Conservation (phyloP, 2,113 vertebrate genomes). For the Ciconia maguari region DNA sequence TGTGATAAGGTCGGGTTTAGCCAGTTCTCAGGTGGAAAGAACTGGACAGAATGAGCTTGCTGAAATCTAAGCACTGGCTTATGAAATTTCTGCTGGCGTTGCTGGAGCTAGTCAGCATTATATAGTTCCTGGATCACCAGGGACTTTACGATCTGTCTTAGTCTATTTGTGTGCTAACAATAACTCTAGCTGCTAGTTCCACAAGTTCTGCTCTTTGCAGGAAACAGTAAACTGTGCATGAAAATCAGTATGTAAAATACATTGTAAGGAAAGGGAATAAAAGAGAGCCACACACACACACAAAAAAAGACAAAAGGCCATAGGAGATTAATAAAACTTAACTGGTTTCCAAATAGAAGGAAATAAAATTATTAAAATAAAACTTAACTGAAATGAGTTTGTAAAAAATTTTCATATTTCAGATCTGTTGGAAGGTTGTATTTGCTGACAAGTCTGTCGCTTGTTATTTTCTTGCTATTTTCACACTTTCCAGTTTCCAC, state of each 20-base stretch:
- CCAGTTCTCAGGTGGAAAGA: neutral
- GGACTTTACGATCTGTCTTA: slow-evolving; percentile 69
- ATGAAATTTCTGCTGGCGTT: slow-evolving; percentile 58
- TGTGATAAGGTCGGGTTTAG: neutral
- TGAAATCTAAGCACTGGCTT: slow-evolving; percentile 56
- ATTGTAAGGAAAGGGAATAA: slow-evolving; percentile 49
- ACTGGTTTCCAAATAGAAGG: slow-evolving; percentile 10
- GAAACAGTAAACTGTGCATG: slow-evolving; percentile 40
- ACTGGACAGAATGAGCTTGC: neutral
- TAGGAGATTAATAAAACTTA: slow-evolving; percentile 44
- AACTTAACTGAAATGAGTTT: slow-evolving; percentile 40
- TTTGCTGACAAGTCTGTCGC: slow-evolving; percentile 64
- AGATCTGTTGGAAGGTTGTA: slow-evolving; percentile 47
- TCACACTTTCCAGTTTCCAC: slow-evolving; percentile 48
- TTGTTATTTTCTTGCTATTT: slow-evolving; percentile 60
- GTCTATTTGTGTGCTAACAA: slow-evolving; percentile 74
- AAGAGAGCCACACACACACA: neutral
- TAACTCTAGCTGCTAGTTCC: slow-evolving; percentile 66
- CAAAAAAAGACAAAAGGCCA: neutral
- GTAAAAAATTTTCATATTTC: slow-evolving; percentile 50
- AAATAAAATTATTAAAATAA: slow-evolving; percentile 38
- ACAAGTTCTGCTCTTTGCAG: slow-evolving; percentile 47
- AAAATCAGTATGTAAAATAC: slow-evolving; percentile 58
- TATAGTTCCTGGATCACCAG: slow-evolving; percentile 64
- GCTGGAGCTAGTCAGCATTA: slow-evolving; percentile 66